A percentile compares a stretch with the other conserved stretches of the same genome.
Evolutionary conservation across 2,797 vertebrate genomes (phyloP).

Genomic region (Thalassophryne amazonica): DNA sequence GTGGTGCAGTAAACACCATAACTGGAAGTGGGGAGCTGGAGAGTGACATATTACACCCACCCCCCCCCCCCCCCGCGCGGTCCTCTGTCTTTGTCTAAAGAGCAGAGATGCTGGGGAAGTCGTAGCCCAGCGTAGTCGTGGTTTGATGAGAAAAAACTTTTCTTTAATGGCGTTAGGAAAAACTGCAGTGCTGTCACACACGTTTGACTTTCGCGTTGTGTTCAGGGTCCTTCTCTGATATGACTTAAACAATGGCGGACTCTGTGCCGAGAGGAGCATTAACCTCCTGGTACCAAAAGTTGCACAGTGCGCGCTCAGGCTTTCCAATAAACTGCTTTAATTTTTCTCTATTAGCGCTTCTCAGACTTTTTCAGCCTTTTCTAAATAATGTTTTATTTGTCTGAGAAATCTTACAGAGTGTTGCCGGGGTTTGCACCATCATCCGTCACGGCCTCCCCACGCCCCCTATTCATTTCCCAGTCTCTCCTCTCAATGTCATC

Average conservation of each 20-base stretch:
- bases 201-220: too few relatives aligned
- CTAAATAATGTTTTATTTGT: conserved; percentile 8
- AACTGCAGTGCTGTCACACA: too few relatives aligned
- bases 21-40: conserved; percentile 2
- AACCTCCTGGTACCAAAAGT: conserved; percentile 63
- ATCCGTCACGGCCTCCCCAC: conserved; percentile 6
- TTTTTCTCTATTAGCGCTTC: conserved; percentile 7
- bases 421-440: too few relatives aligned
- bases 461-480: conserved; percentile 15
- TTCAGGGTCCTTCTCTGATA: conserved; percentile 50
- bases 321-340: conserved; percentile 20
- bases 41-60: conserved; percentile 5
- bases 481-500: conserved; percentile 51
- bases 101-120: not conserved
- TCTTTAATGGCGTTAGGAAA: too few relatives aligned
- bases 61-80: too few relatives aligned
- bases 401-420: too few relatives aligned
- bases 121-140: conserved; percentile 9
- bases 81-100: conserved; percentile 13
- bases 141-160: too few relatives aligned
- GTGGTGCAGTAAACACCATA: conserved; percentile 32
- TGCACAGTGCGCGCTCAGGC: conserved; percentile 47
- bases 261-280: conserved; percentile 53
- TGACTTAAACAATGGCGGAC: conserved; percentile 68
- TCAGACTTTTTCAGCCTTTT: conserved; percentile 1